These are phyloP conservation scores for Prionailurus bengalensis DNA, from an alignment of 2,113 vertebrate species.

Conservation along the genomic window DNA sequence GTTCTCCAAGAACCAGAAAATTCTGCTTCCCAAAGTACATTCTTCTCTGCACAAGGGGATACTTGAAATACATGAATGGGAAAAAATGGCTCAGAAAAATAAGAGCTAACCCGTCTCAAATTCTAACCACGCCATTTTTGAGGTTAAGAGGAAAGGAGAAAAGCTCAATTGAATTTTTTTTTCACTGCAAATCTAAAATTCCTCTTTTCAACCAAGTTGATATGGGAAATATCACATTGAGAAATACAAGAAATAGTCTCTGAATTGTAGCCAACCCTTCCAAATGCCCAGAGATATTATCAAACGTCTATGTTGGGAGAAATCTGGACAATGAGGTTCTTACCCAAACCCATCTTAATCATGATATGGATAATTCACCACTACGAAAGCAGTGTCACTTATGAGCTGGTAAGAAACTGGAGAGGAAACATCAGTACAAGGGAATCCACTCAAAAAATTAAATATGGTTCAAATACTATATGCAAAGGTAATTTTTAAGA, in stretches of 20 bases:
- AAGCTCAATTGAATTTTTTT: slow-evolving; percentile 61
- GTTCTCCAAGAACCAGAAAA: slow-evolving; percentile 47
- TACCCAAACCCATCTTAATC: background rate
- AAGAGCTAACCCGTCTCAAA: slow-evolving; percentile 68
- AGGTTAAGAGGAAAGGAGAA: slow-evolving; percentile 73
- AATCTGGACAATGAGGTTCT: background rate
- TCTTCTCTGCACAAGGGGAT: slow-evolving; percentile 60
- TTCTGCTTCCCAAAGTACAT: slow-evolving; percentile 45
- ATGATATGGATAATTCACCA: background rate
- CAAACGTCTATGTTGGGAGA: background rate
- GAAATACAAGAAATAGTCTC: slow-evolving; percentile 60
- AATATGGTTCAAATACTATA: background rate
- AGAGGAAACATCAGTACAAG: background rate
- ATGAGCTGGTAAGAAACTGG: background rate
- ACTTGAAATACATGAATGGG: slow-evolving; percentile 67
- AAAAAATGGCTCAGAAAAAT: slow-evolving; percentile 69
- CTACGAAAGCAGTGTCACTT: too few relatives aligned
- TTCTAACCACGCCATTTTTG: slow-evolving; percentile 74
- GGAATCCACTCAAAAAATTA: background rate
- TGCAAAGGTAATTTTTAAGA: background rate
- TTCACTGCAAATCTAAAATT: slow-evolving; percentile 69
- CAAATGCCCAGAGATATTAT: slow-evolving; percentile 59
- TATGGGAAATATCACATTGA: slow-evolving; percentile 64
- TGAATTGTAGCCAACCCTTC: slow-evolving; percentile 19
- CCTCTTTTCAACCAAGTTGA: slow-evolving; percentile 60